Conservation (phyloP, 2,113 vertebrate genomes). For the Thamnophis sirtalis region DNA sequence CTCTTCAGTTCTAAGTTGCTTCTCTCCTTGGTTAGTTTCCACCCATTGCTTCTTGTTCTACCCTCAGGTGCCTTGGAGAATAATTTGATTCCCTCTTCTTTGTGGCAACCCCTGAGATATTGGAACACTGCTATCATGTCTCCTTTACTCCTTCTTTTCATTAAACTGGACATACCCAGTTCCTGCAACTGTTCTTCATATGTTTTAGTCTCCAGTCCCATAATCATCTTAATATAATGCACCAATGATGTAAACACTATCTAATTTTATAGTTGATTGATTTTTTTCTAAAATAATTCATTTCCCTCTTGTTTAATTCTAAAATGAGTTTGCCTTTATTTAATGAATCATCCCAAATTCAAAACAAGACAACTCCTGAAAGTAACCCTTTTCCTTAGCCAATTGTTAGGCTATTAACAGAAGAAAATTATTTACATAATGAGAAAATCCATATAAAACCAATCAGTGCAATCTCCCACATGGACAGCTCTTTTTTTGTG, state of each 20-base stretch:
- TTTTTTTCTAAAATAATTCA: not conserved
- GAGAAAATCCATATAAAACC: not conserved
- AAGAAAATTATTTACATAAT: not conserved
- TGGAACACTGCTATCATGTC: too few species aligned
- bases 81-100: too few species aligned
- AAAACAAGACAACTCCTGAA: not conserved
- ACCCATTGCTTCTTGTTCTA: too few species aligned
- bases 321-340: not conserved
- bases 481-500: slow-evolving; percentile 3
- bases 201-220: too few species aligned
- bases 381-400: not conserved
- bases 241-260: not conserved
- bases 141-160: too few species aligned
- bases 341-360: not conserved
- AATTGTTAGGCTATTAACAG: not conserved
- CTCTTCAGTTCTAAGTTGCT: too few species aligned
- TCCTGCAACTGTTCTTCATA: too few species aligned
- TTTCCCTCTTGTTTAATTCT: not conserved
- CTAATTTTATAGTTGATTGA: not conserved
- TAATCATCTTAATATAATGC: too few species aligned
- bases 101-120: too few species aligned
- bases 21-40: too few species aligned
- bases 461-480: not conserved
- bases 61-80: too few species aligned
- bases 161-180: too few species aligned